Conservation (phyloP, 2,888 invertebrate species). For the Sinhomidia bicolor region DNA sequence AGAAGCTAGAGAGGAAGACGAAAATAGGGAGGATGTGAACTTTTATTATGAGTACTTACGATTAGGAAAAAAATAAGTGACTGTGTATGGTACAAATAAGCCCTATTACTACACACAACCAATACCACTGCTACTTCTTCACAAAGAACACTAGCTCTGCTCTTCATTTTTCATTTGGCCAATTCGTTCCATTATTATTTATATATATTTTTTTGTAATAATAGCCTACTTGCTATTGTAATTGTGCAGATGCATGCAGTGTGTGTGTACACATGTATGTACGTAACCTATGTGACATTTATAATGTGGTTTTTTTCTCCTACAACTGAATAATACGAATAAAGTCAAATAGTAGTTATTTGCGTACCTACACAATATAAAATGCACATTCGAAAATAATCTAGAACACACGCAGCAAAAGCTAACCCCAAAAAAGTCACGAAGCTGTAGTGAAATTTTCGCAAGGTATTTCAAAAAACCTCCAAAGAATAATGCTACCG, state of each 20-base stretch:
- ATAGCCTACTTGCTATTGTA: too few relatives aligned
- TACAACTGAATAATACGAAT: not conserved
- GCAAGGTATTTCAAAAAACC: too few relatives aligned
- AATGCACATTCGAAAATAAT: too few relatives aligned
- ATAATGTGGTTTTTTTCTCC: not conserved
- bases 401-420: too few relatives aligned
- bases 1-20: too few relatives aligned
- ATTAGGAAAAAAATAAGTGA: not conserved
- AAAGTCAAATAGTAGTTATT: too few relatives aligned
- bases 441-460: too few relatives aligned
- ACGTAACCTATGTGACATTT: constrained; percentile 15
- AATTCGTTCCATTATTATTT: not conserved
- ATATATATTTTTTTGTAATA: not conserved
- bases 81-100: not conserved
- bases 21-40: not conserved
- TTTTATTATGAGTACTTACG: constrained; percentile 39
- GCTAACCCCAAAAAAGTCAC: too few relatives aligned
- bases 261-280: not conserved
- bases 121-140: not conserved
- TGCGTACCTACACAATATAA: not conserved
- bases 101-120: not conserved
- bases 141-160: not conserved
- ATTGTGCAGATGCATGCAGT: too few relatives aligned
- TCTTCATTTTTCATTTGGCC: constrained; percentile 20
- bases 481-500: too few relatives aligned